A percentile compares a stretch with the other conserved stretches of the same genome.
These are phyloP conservation scores for Cassiopea andromeda DNA, from an alignment of 30 jellyfish, hydroid and myxozoan species.

Conservation along the genomic window DNA sequence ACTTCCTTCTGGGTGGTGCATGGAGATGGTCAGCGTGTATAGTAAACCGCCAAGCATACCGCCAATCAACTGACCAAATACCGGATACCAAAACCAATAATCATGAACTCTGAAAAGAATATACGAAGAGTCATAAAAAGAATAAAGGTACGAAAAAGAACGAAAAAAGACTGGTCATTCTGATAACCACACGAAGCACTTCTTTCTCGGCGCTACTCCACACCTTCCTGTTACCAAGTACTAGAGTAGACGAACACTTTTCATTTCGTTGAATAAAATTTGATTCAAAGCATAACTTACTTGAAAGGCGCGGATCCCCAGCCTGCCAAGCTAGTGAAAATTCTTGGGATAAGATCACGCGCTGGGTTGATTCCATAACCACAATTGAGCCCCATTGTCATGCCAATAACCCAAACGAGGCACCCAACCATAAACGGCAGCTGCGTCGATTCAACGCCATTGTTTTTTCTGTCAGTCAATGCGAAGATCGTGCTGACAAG, in stretches of 20 bases:
- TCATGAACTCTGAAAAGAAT: constrained; percentile 57
- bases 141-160: not conserved
- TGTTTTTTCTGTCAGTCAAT: constrained; percentile 84
- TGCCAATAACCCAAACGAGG: constrained; percentile 93
- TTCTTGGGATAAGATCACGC: constrained; percentile 93
- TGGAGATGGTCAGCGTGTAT: constrained; percentile 67
- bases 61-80: constrained; percentile 87
- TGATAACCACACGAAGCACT: no score
- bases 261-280: no score
- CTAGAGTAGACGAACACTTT: no score
- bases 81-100: constrained; percentile 92
- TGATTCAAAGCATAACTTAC: constrained; percentile 30
- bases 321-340: constrained; percentile 92
- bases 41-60: constrained; percentile 79
- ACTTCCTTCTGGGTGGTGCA: constrained; percentile 61
- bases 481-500: constrained; percentile 92
- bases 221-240: no score
- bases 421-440: constrained; percentile 87
- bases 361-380: constrained; percentile 99
- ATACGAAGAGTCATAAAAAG: not conserved
- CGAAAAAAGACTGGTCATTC: not conserved
- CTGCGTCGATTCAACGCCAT: constrained; percentile 67
- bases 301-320: constrained; percentile 88
- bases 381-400: constrained; percentile 90
- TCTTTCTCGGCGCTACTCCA: no score